Base-by-base conservation (phyloP, 1,140 invertebrate genomes). In the Drosophila lacteicornis region DNA sequence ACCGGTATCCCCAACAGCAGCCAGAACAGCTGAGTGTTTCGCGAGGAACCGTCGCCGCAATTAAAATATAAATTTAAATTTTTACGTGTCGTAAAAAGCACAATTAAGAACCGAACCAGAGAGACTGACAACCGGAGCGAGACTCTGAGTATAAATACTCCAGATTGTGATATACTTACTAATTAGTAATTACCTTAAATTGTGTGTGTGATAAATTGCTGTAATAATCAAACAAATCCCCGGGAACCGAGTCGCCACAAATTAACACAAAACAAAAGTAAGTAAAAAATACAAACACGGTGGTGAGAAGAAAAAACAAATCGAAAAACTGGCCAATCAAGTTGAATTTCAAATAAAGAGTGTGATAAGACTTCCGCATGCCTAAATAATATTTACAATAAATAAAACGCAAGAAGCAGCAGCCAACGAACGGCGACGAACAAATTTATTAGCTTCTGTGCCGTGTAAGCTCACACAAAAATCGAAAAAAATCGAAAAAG, bases 291-390 rank as follows among this genome's bases (percentile, higher is more conserved):
- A n/a, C 38, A 25, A 25, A 25, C 22, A 25, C 2, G 22, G 12
- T 30, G 27, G 12, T 11, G 63, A 42, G 45, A 9, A 46, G 42
- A 17, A 60, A 60, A 46, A 75, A 56, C 58, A 25, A 61, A 59
- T 38, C 49, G 49, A 67, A 78, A 55, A 83, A 87, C 84, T 84
- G 61, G 85, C 77, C 62, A 62, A 81, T 63, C 85, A 79, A 84
- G 63, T 88, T 78, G 51, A 81, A 50, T 45, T 45, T 45, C 62
- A 71, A 55, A 74, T 60, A 75, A 79, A 59, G 45, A 75, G 58
- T 84, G 61, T 84, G 84, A 88, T 88, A 88, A 88, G 80, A 88
- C 84, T 88, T 88, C 84, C 84, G 84, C 85, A 90, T 88, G 78
- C 85, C 80, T 90, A 79, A 91, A 74, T 73, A 71, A 79, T 76